These are phyloP conservation scores for Imbricaverruca yamaguchii DNA, from an alignment of 2,888 invertebrate genomes.

Conservation along the genomic window DNA sequence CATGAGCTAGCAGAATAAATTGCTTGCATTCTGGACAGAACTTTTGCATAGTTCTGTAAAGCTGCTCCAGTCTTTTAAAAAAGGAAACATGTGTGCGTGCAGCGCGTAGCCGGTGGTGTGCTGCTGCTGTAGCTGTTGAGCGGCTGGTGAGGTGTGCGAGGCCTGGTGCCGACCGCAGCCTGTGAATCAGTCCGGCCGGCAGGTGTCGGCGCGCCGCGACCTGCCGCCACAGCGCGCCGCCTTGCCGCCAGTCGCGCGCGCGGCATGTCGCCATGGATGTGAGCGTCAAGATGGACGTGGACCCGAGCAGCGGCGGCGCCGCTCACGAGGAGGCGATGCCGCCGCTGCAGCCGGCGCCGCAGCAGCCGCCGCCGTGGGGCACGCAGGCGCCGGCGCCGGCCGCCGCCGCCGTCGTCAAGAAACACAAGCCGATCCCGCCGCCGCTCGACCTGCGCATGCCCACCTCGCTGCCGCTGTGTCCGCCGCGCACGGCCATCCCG, in stretches of 20 bases:
- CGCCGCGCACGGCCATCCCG: slow-evolving; percentile 21
- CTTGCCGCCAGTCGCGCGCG: neutral
- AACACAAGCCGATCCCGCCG: slow-evolving; percentile 3
- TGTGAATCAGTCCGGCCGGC: no score
- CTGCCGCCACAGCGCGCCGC: no score
- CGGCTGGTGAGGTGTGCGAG: no score
- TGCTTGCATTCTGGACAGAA: no score
- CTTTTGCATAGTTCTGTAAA: no score
- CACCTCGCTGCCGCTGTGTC: neutral
- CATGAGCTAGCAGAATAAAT: no score
- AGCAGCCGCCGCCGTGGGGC: neutral
- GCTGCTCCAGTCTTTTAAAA: no score
- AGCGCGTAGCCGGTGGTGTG: no score
- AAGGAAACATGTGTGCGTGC: no score
- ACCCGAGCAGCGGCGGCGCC: neutral
- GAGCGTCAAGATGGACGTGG: neutral
- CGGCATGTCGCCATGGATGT: slow-evolving; percentile 5
- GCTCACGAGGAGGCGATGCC: neutral
- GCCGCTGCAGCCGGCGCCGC: neutral
- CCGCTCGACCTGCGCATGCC: slow-evolving; percentile 3
- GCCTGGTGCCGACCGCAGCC: no score
- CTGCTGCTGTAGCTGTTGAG: no score
- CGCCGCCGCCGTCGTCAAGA: neutral
- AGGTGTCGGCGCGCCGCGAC: no score
- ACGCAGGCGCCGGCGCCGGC: neutral